Base-by-base conservation (phyloP, 64 coral and sea anemone species). In the Porites lutea region DNA sequence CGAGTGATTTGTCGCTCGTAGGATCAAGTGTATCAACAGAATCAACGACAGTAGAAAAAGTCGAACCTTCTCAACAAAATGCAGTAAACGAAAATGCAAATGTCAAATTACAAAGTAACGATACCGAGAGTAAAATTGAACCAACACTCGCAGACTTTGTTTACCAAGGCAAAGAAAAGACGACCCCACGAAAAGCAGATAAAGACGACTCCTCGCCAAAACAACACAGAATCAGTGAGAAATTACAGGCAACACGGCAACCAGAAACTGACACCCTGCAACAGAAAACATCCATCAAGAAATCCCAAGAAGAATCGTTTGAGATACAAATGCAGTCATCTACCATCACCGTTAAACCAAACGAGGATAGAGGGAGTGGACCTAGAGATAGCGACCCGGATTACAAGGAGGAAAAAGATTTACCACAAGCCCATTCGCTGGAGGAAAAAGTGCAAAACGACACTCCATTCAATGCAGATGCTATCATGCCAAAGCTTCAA, bases 1-100 rank as follows among this genome's bases (percentile, higher is more conserved):
- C 45, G 52, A 84, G 62, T 52, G 62, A 68, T 13, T 16, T 84
- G 11, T 84, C 81, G 62, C n/a, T 68, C 16, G 62, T n/a, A 7
- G 81, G 22, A 18, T 68, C 45, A 80, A 19, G 18, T 18, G 48
- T 61, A 51, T 65, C 47, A 46, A 47, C 21, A 13, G 55, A 44
- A 44, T 74, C 72, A 74, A 16, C 72, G 0, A 15, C 72, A 48
- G 62, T 16, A 65, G 62, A 19, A 65, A 65, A 9, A 65, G 0
- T 16, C 2, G 62, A 19, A 18, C 11, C 46, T 5, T 76, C 73
- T 19, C 13, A 76, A 14, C 18, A 0, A 19, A 6, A 76, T 51
- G 5, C 19, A 15, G 48, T 51, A 4, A 51, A 19, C 49, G 48
- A 50, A 22, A 59, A 54, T 52, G 78, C 48, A 2, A 83, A 69